Base-by-base conservation (phyloP, 1,140 invertebrate species). In the Atta texana region DNA sequence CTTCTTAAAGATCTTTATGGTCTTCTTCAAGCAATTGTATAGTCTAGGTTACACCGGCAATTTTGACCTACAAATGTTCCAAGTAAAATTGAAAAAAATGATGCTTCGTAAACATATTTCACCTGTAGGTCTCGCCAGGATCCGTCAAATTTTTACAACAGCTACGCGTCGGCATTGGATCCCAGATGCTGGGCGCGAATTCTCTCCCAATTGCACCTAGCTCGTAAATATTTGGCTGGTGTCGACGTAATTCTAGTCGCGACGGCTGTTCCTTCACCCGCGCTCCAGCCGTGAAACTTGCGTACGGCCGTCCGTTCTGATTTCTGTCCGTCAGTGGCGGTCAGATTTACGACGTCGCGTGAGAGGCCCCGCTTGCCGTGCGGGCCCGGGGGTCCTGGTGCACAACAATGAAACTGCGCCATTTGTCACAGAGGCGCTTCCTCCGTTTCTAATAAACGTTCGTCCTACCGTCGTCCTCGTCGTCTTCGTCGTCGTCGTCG, bases 401-500 rank as follows among this genome's bases (percentile, higher is more conserved):
- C 84, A 89, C 87, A 93, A 93, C 92, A 93, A 93, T 93, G 91
- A 92, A 93, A 92, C 88, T 88, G 77, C 61, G 91, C 92, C 92
- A 93, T 93, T 93, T 93, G 92, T 93, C 92, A 93, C 92, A 92
- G 90, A 91, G 91, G 89, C 91, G 91, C 92, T 92, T 93, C 92
- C 91, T 92, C 89, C 69, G 92, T 88, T 92, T 89, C 90, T 93
- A 93, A 93, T 93, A 93, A 91, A 93, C 91, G 88, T 91, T 75
- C 72, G 72, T 59, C 31, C 53, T 75, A 66, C 89, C 64, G 68
- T 69, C 75, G 16, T 84, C 59, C 24, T 75, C 64, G n/a, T 68
- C 28, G 28, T 31, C 31, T 0, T 31, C 64, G 31, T 75, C 71
- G 18, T 64, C 28, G 39, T 69, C 53, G 49, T 74, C 81, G 53